phyloP scores from a whole-genome alignment of 64 coral and sea anemone genomes.

The Actinia equina region DNA sequence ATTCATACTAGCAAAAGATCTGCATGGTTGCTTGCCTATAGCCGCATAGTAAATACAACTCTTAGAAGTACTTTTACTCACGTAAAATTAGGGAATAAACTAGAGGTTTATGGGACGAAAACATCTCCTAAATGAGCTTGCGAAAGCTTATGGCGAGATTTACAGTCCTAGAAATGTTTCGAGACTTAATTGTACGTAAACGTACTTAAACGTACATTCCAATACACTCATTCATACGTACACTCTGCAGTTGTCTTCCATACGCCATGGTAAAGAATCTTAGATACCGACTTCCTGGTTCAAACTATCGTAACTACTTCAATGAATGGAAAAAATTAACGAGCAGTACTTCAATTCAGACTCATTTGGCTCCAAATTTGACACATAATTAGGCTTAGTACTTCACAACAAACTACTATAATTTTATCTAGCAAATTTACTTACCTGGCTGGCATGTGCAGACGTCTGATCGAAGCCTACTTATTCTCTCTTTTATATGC shows the following conservation, averaged over 20 bases:
- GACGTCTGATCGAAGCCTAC: background rate
- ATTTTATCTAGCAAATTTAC: background rate
- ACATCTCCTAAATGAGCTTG: background rate
- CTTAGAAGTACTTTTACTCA: slow-evolving; percentile 7
- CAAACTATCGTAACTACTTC: background rate
- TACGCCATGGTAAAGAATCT: background rate
- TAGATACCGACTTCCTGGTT: slow-evolving; percentile 13
- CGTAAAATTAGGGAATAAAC: background rate
- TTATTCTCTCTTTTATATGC: background rate
- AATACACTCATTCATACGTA: slow-evolving; percentile 8
- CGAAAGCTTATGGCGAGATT: background rate
- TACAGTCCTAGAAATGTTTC: background rate
- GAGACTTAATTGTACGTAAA: background rate
- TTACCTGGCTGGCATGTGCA: slow-evolving; percentile 26
- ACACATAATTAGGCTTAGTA: background rate
- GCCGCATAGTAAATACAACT: slow-evolving; percentile 55
- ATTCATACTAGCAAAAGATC: slow-evolving; percentile 44
- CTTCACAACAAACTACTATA: background rate
- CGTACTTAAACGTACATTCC: slow-evolving; percentile 9
- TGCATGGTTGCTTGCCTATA: slow-evolving; percentile 54
- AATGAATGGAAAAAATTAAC: slow-evolving; percentile 12
- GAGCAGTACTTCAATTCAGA: background rate
- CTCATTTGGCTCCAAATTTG: background rate
- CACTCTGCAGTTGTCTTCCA: background rate
- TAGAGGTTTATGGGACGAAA: background rate